Percentiles rank a stretch among this genome's conserved stretches.
These are phyloP conservation scores for Eurystomus gularis DNA, from an alignment of 2,113 vertebrate species.

Conservation along the genomic window DNA sequence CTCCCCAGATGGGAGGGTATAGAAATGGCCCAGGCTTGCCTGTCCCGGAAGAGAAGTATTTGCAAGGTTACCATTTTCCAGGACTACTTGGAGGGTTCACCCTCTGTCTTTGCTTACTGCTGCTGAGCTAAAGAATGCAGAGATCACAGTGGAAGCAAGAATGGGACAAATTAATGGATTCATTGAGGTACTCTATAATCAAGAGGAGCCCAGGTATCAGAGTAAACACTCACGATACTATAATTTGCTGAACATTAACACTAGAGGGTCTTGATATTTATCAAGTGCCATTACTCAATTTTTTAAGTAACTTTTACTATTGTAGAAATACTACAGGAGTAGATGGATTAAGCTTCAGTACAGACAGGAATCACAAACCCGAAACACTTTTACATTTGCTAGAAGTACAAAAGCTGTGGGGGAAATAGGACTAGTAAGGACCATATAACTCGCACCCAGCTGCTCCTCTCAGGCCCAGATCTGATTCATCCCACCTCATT, in stretches of 20 bases:
- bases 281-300: not conserved
- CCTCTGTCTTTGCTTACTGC: not conserved
- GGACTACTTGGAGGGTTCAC: not conserved
- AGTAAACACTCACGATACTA: not conserved
- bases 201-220: not conserved
- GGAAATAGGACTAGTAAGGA: not conserved
- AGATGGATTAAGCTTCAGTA: not conserved
- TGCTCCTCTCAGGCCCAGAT: not conserved
- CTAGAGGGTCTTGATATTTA: not conserved
- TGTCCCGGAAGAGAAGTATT: not conserved
- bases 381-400: accelerated
- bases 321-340: not conserved
- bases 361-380: not conserved
- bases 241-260: not conserved
- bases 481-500: not conserved
- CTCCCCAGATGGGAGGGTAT: not conserved
- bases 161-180: not conserved
- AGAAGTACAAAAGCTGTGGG: not conserved
- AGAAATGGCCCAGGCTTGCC: not conserved
- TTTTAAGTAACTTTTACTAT: not conserved
- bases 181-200: not conserved
- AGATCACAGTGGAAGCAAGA: not conserved
- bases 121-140: not conserved
- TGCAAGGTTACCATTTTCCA: not conserved
- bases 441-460: not conserved